Base-by-base conservation (phyloP, 2,113 vertebrate species). In the Oryzias curvinotus region DNA sequence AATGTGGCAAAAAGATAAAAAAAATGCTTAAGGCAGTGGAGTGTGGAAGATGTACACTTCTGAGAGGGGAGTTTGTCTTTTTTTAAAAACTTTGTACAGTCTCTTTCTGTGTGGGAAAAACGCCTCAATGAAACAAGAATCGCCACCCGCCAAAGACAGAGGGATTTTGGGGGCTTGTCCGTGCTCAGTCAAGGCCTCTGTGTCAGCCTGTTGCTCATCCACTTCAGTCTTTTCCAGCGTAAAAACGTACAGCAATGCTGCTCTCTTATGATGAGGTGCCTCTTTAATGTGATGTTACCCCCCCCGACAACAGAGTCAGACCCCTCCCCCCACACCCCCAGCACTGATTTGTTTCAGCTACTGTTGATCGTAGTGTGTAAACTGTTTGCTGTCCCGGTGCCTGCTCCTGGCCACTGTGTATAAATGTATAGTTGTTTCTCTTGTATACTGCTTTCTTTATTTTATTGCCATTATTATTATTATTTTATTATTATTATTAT, bases 341-440 rank as follows among this genome's bases (percentile, higher is more conserved):
- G 77, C 85, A 82, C 81, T 82, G 81, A 89, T 64, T 86, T 76
- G 81, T 87, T 84, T 77, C 78, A 81, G 80, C 80, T 70, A 73
- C 63, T 74, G 78, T 88, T 78, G 68, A 80, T 82, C 79, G 71
- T 72, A 83, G 81, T 88, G 80, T 87, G 68, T 87, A 83, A 73
- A 87, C 63, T 84, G 79, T 88, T 78, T 84, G 74, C 86, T 84
- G 84, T 87, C 78, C 85, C 87, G 85, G 88, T 91, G 91, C 91
- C 89, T 91, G 88, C 85, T 82, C 87, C 82, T 84, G 88, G 90
- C 87, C 85, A 84, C 86, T 85, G 69, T 92, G 91, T 92, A 92
- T 89, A 92, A 92, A 91, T 92, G 90, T 92, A 92, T 84, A 92
- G 54, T 86, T 88, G 69, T 89, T 75, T 81, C 54, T 89, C 87